Evolutionary conservation across 2,797 vertebrate species (phyloP), one percentile per base, ranked within the genome.

Genomic region (Sarcophilus harrisii): DNA sequence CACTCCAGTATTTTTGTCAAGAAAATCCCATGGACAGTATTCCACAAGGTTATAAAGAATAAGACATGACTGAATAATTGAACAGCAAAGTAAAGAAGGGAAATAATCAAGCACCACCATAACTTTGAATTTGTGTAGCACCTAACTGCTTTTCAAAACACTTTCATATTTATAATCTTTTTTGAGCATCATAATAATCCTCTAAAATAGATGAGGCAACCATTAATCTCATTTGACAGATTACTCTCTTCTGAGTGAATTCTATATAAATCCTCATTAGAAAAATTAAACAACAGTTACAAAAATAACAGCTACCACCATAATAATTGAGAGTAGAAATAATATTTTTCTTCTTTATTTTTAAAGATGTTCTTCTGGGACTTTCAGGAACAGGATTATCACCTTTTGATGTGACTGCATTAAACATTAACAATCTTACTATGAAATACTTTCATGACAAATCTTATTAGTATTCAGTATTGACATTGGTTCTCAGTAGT

Each of bases 391-490:
- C 24, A 91, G 0, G 52, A 96, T 96, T 96, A 92, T 30, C 90
- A 92, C 32, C 93, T 96, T 94, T 95, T 97, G 94, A 96, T 96
- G 95, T n/a, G 90, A 93, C 87, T 18, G 12, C 93, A 58, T 95
- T 97, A 95, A 58, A 91, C 57, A 92, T 98, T 95, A 96, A 95
- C 57, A 93, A 55, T 89, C 91, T 93, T 96, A 92, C 96, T 90
- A 96, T 97, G 89, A 16, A 96, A 60, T 45, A 90, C 28, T 97
- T 27, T 4, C 90, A 62, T 96, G 59, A 62, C 96, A 97, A 96
- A 96, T 96, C 93, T 93, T 93, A 66, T 13, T 91, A 98, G 91
- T 90, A 92, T 95, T 98, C 95, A 97, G 95, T 93, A 97, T 94
- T 97, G 96, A 98, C 62, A 81, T 49, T 59, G 95, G n/a, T 92